phyloP scores from a whole-genome alignment of 1,140 invertebrate genomes.

The Lordiphosa mommai region DNA sequence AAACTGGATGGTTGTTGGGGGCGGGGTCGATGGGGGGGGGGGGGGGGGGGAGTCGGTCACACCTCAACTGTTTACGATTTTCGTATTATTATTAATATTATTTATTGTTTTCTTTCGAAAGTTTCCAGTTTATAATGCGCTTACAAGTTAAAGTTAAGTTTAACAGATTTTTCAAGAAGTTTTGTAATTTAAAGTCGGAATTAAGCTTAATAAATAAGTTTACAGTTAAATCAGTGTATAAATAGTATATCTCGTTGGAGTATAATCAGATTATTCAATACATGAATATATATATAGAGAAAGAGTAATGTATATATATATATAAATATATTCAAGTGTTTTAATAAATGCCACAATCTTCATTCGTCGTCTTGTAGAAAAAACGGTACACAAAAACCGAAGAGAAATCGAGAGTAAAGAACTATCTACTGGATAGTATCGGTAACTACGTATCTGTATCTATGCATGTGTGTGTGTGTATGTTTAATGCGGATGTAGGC shows the following conservation, averaged over 20 bases:
- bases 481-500: conserved; percentile 10
- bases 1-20: conserved; percentile 2
- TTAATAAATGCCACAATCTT: conserved; percentile 34
- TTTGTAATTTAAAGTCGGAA: conserved; percentile 67
- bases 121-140: conserved; percentile 65
- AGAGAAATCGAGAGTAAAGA: conserved; percentile 26
- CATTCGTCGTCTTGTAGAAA: conserved; percentile 38
- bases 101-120: conserved; percentile 73
- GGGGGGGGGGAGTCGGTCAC: conserved; percentile 3
- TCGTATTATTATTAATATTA: conserved; percentile 73
- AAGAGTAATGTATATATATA: conserved; percentile 40
- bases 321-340: conserved; percentile 45
- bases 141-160: conserved; percentile 65
- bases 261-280: conserved; percentile 48
- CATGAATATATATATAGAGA: conserved; percentile 52
- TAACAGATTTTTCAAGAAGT: conserved; percentile 69
- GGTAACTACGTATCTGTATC: conserved; percentile 28
- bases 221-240: conserved; percentile 77
- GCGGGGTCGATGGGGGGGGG: neutral
- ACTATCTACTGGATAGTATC: conserved; percentile 44
- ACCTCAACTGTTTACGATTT: conserved; percentile 43
- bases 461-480: conserved; percentile 29
- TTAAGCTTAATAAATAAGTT: conserved; percentile 63
- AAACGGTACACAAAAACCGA: conserved; percentile 26
- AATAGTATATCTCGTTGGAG: conserved; percentile 52